These are phyloP conservation scores for Xestia c-nigrum DNA, from an alignment of 2,888 invertebrate genomes.

Conservation along the genomic window DNA sequence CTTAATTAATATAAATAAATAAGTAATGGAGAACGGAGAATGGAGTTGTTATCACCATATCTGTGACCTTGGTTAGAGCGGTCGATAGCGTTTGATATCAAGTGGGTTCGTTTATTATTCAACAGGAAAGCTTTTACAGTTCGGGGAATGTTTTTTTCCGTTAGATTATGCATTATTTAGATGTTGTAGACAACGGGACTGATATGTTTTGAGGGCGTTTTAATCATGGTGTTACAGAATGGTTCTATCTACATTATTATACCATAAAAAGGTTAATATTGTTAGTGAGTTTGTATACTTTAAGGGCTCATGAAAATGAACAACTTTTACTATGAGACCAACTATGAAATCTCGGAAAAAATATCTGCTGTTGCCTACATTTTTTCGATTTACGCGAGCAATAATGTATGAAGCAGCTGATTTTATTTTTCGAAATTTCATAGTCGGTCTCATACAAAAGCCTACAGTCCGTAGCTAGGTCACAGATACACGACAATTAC, in stretches of 20 bases:
- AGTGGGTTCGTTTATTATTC: constrained; percentile 58
- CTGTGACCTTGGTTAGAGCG: constrained; percentile 63
- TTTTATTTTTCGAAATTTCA: no score
- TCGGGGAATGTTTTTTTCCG: constrained; percentile 18
- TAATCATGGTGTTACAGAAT: neutral
- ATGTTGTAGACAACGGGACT: constrained; percentile 13
- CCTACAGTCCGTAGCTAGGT: neutral
- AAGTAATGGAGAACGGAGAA: constrained; percentile 22
- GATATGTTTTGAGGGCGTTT: constrained; percentile 15
- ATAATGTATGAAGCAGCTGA: no score
- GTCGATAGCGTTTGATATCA: constrained; percentile 66
- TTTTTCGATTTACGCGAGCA: no score
- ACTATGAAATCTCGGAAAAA: no score
- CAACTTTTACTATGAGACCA: no score
- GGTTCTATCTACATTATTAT: no score
- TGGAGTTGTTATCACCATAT: constrained; percentile 43
- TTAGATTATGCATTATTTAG: neutral
- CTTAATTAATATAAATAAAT: constrained; percentile 48
- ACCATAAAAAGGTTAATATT: no score
- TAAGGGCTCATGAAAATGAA: no score
- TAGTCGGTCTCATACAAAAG: no score
- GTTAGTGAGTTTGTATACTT: no score
- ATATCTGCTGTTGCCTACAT: no score
- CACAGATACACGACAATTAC: neutral
- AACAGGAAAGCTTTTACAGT: constrained; percentile 34